Base-by-base conservation (phyloP, 2,113 vertebrate species). In the Elanus axillaris region DNA sequence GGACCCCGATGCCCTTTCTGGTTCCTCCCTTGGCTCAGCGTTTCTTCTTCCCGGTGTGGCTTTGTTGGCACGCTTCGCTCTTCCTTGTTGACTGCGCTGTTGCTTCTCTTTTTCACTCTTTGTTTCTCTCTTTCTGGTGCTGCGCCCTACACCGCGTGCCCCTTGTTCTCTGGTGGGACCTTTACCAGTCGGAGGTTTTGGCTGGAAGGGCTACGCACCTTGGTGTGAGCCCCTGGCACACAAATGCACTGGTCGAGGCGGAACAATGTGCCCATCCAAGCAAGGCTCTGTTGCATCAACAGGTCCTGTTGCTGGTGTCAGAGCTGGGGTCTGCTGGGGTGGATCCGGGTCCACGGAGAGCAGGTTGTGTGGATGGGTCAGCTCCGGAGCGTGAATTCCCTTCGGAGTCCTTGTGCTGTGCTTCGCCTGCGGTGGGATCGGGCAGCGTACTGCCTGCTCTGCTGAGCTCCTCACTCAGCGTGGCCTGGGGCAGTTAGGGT, bases 271-370 rank as follows among this genome's bases (percentile, higher is more conserved):
- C 20, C 48, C 50, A 1, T 55, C 85, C 25, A 10, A 2, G 32
- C 0, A 0, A 22, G n/a, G 69, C 66, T 66, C 17, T 2, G 0
- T 68, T 34, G 34, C 2, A 2, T 47, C 50, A 4, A 3, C 16
- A 0, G 3, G 4, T 55, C 58, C 48, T 5, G 5, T 20, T 21
- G 67, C n/a, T 1, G 16, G 26, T 27, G 77, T 53, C 34, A 9
- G 23, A 38, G 27, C 26, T 40, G 82, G 56, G 40, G 5, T 13
- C 50, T 14, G 26, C 36, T 26, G 40, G 62, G 50, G 9, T 10
- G 59, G 60, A 36, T 27, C 52, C 14, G 0, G 0, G 11, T 21
- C 50, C 4, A 0, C 1, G 52, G 34, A 22, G 74, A 58, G 29
- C 29, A 7, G 52, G 31, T 2, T 36, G 56, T 4, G 11, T 7